Evolutionary conservation across 1,140 invertebrate genomes (phyloP).

Genomic region (Paramacrobiotus metropolitanus): DNA sequence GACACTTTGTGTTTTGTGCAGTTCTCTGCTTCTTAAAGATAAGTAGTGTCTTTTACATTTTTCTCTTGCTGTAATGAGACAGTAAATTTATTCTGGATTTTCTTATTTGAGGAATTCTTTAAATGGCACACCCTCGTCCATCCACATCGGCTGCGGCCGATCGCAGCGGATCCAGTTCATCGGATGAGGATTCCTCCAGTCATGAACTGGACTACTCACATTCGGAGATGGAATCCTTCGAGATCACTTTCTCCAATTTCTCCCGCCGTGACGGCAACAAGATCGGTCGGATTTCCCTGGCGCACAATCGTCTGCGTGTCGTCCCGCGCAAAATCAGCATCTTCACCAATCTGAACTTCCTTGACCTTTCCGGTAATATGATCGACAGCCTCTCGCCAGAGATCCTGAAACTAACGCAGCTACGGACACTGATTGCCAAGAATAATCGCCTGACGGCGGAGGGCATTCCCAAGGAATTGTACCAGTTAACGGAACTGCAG

Average conservation of each 20-base stretch:
- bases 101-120: no score
- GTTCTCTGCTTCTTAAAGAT: no score
- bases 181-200: background rate
- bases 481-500: constrained; percentile 30
- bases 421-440: constrained; percentile 53
- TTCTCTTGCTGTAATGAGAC: no score
- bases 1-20: no score
- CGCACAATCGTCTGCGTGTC: constrained; percentile 21
- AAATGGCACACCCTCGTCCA: no score
- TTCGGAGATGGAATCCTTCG: background rate
- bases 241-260: constrained; percentile 1
- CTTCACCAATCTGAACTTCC: constrained; percentile 28
- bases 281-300: constrained; percentile 14
- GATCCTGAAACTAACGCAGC: constrained; percentile 36
- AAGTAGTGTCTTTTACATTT: no score
- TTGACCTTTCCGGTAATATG: constrained; percentile 72
- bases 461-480: constrained; percentile 60
- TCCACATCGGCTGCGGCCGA: no score
- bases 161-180: background rate
- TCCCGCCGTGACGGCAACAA: background rate
- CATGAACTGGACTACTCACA: background rate
- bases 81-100: no score
- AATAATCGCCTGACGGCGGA: constrained; percentile 60
- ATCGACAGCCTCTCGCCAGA: constrained; percentile 46
- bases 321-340: constrained; percentile 20